Base-by-base conservation (phyloP, 1,140 invertebrate genomes). In the Cataglyphis hispanica region DNA sequence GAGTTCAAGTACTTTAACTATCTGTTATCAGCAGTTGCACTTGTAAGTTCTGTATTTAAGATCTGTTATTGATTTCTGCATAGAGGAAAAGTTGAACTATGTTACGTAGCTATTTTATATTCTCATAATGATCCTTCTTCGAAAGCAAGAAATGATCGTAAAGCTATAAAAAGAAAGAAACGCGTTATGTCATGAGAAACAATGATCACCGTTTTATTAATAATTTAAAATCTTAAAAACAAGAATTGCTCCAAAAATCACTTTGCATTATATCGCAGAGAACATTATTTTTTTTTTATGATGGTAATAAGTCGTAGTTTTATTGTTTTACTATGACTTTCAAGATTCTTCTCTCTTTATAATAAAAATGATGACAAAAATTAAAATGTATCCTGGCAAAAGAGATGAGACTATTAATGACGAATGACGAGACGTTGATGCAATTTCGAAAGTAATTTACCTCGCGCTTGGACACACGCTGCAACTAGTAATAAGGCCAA, bases 381-480 rank as follows among this genome's bases (percentile, higher is more conserved):
- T n/a, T n/a, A 1, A 60, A 76, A 31, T n/a, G 3, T 63, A 67
- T 50, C 4, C 37, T 34, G 34, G 19, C 16, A 58, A 37, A 8
- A 37, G 6, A 34, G 1, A 22, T 37, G n/a, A 58, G 7, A 10
- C 7, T 27, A 19, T 25, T 40, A 40, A 72, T 60, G 19, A 72
- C 34, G 27, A 31, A 31, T 31, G 16, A 72, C 19, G 43, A 53
- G 3, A 37, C 31, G 1, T 60, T 70, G 6, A 8, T 40, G 56
- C 25, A 72, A 83, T 0, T 58, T 50, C 10, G 25, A 61, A 87
- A 31, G 3, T 25, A 64, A 27, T 31, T 84, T 91, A 92, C 91
- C 91, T 91, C 85, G 78, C 0, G 90, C 88, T n/a, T 85, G 81
- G 27, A 85, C 11, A 60, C 80, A 87, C 74, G 84, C 11, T 40